Evolutionary conservation across 2,797 vertebrate species (phyloP), one percentile per base, ranked within the genome.

Genomic region (Eidolon dupreanum): DNA sequence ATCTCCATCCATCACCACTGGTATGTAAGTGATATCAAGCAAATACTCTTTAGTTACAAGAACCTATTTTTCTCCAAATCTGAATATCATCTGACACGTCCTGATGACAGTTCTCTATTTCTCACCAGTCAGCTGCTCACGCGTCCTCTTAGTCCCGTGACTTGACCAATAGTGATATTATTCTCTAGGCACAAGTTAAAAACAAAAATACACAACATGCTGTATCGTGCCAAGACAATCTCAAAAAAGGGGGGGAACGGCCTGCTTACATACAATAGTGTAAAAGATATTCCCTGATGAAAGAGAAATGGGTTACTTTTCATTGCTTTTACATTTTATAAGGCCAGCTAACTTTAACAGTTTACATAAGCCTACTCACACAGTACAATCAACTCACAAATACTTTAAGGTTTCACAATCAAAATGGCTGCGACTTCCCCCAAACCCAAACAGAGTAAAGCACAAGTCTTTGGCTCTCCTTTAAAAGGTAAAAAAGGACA

Each of bases 391-490:
- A 98, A 98, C 96, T 98, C 96, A 98, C 96, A 97, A 94, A 98
- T 81, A 96, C 96, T 91, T 97, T 92, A 97, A 98, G 41, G 57
- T 97, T 95, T 98, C 94, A 98, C 96, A 97, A 98, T 98, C 87
- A 97, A 98, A 98, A 96, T 96, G 97, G 97, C 97, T 97, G 93
- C 96, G 49, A 96, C 74, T 93, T 97, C 46, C 73, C 88, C 83
- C 24, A 97, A 96, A 97, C 88, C 85, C 61, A 87, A 98, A 97
- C 97, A 81, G 96, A 98, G 97, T 98, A 98, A 98, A 99, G 98
- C 98, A 98, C 98, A 99, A 99, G 99, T 99, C 99, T 99, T 98
- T 98, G 98, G 98, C 98, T 98, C 98, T 98, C 98, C 98, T 98
- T 98, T 96, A 98, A 98, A 97, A 98, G 98, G 98, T 98, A 98